Base-by-base conservation (phyloP, 2,113 vertebrate genomes). In the Caretta caretta region DNA sequence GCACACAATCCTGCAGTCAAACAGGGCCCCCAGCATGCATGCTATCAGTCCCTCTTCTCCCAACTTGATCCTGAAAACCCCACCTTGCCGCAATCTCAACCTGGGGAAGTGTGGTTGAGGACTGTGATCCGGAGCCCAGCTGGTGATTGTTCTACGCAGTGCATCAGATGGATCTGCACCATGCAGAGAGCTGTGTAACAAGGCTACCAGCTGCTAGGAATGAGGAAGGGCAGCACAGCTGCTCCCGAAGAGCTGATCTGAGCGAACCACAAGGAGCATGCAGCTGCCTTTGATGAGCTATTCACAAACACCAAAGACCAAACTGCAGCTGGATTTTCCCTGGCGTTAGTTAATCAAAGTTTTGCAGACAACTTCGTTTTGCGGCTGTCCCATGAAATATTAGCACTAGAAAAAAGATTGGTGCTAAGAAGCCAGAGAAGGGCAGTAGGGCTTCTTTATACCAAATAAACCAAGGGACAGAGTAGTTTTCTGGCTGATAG, bases 171-270 rank as follows among this genome's bases (percentile, higher is more conserved):
- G 82, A 9, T 25, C 49, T 38, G 79, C 35, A 48, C 12, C 85
- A 8, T 2, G 6, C 6, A 7, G 8, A 25, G 10, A 4, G 2
- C 57, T 22, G 17, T 0, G 0, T 5, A 42, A 56, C 10, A 50
- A 46, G 0, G 1, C 17, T 59, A 42, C 57, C 0, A 0, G 83
- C 1, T 16, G 12, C n/a, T 13, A 7, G 35, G 81, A 49, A 0
- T 31, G 6, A 24, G 82, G 31, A n/a, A 59, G 25, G 1, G 76
- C 48, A 31, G 35, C 14, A 8, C 22, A 22, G 84, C 84, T 49
- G 57, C 19, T 1, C 0, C 3, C 1, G 1, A n/a, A 38, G 25
- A 27, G 11, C 1, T 20, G n/a, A 11, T 35, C 42, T 8, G 86
- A 83, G 75, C 0, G 1, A 80, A 89, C 84, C 17, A 54, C 8